Base-by-base conservation (phyloP, 2,797 vertebrate species). In the Anableps anableps region DNA sequence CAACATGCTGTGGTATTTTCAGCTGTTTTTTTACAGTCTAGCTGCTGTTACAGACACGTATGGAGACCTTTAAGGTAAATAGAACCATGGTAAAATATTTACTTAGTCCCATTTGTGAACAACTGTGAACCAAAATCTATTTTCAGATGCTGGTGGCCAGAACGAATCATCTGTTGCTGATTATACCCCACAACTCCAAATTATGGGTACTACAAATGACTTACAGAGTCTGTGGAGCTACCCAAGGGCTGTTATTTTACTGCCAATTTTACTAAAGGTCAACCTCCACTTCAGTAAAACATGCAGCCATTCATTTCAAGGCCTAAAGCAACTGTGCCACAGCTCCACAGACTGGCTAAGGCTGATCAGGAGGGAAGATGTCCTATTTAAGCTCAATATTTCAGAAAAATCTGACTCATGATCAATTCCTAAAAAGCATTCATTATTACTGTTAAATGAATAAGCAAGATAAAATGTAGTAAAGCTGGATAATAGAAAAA, bases 191-290 rank as follows among this genome's bases (percentile, higher is more conserved):
- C 93, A 93, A 95, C 93, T 93, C 94, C 92, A 96, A 96, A 96
- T 96, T 96, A 96, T 95, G 95, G 96, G 96, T 95, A 95, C 94
- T 95, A 96, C 95, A 96, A 96, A 96, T 95, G 95, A 95, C 94
- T 96, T 95, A 95, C 95, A 96, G 95, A 95, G 95, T 94, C 93
- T 94, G 94, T 92, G 93, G 93, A 95, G 94, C 91, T 92, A 92
- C 92, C 93, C 93, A 92, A 96, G 92, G 94, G 93, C 94, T 96
- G 95, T 93, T 95, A 95, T 96, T 96, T 95, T 93, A 94, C 94
- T 95, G 95, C 95, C 95, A 96, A 95, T 96, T 95, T 95, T 94
- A 96, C 95, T 94, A 95, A 96, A 95, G 95, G 95, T 96, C 95
- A 95, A 89, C 93, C 93, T 95, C 92, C 90, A 89, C 94, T 93